These are phyloP conservation scores for Rostratula benghalensis DNA, from an alignment of 2,113 vertebrate genomes.

Conservation along the genomic window DNA sequence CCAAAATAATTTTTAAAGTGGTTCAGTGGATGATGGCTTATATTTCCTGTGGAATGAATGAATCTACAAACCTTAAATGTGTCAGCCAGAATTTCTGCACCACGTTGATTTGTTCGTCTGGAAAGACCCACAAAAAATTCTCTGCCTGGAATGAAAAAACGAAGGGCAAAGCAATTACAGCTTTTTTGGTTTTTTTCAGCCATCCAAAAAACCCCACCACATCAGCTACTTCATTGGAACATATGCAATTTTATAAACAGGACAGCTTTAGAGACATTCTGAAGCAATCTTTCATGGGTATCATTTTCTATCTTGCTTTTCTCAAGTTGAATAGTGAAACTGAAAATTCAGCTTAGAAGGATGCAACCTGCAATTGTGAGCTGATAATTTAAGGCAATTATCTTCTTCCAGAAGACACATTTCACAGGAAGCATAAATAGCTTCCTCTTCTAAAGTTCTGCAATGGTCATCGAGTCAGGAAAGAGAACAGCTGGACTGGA, in stretches of 20 bases:
- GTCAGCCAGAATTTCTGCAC: slow-evolving; percentile 96
- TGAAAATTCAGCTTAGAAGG: slow-evolving; percentile 3
- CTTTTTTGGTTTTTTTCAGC: neutral
- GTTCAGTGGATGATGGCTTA: neutral
- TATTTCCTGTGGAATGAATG: neutral
- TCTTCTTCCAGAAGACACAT: neutral
- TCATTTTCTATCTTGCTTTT: neutral
- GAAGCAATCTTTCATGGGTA: neutral
- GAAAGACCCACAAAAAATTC: slow-evolving; percentile 99
- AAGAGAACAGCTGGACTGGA: slow-evolving; percentile 27
- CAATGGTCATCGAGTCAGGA: neutral
- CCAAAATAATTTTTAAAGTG: neutral
- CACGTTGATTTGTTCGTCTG: slow-evolving; percentile 95
- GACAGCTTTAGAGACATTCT: neutral
- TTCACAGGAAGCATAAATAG: neutral
- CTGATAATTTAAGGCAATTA: slow-evolving; percentile 10
- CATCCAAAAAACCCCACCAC: neutral
- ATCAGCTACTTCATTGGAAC: neutral
- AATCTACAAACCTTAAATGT: slow-evolving; percentile 90
- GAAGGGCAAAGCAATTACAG: neutral
- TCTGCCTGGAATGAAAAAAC: slow-evolving; percentile 78
- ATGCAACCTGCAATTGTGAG: slow-evolving; percentile 9
- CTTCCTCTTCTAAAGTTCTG: slow-evolving; percentile 20
- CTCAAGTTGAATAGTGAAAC: neutral
- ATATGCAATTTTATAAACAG: neutral